These are phyloP conservation scores for Eurytoma adleriae DNA, from an alignment of 2,888 invertebrate genomes.

Conservation along the genomic window DNA sequence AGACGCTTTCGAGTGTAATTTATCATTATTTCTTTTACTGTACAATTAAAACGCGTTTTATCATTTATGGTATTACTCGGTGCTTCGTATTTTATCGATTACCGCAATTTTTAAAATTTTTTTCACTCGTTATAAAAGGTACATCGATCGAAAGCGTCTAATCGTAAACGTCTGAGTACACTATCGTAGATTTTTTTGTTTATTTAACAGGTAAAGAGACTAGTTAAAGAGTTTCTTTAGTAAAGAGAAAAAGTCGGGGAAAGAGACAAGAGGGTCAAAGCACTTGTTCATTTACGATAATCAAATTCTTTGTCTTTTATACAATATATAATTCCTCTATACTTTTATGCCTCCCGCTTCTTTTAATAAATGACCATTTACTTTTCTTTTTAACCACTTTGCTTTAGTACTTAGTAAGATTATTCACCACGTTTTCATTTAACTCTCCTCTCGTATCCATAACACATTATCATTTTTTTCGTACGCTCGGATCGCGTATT, in stretches of 20 bases:
- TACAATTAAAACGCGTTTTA: not conserved
- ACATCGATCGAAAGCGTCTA: slow-evolving; percentile 39
- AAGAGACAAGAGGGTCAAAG: slow-evolving; percentile 42
- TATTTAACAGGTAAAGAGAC: slow-evolving; percentile 26
- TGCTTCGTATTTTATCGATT: too few relatives aligned
- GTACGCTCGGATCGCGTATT: slow-evolving; percentile 48
- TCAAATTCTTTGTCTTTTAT: slow-evolving; percentile 57
- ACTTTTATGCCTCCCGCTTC: slow-evolving; percentile 38
- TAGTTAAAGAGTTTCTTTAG: slow-evolving; percentile 18
- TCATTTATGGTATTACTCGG: too few relatives aligned
- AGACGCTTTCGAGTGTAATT: slow-evolving; percentile 42
- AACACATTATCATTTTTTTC: slow-evolving; percentile 51
- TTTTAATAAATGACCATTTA: slow-evolving; percentile 13
- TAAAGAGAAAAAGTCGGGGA: slow-evolving; percentile 32
- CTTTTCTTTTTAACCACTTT: slow-evolving; percentile 45
- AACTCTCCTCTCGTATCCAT: slow-evolving; percentile 51
- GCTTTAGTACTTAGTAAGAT: slow-evolving; percentile 56
- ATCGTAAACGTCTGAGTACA: not conserved
- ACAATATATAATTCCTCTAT: slow-evolving; percentile 60
- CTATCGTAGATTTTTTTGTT: not conserved
- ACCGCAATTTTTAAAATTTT: too few relatives aligned
- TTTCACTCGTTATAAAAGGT: not conserved
- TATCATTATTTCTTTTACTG: slow-evolving; percentile 12
- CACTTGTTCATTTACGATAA: slow-evolving; percentile 41
- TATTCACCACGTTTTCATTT: slow-evolving; percentile 34